These are phyloP conservation scores for Sarcophaga bullata DNA, from an alignment of 1,140 invertebrate species.

Conservation along the genomic window DNA sequence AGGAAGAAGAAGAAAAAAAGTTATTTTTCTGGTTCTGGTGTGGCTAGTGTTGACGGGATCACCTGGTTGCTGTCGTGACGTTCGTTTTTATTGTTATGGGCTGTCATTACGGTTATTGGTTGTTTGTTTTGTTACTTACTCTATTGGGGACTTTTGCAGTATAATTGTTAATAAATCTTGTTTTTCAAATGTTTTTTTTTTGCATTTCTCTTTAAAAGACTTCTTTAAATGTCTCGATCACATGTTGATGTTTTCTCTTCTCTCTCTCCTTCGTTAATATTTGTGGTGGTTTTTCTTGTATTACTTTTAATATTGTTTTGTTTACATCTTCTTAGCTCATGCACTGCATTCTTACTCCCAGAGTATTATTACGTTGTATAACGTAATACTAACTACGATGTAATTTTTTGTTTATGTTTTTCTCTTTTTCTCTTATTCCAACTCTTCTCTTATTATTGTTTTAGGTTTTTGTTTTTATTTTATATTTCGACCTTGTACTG, in stretches of 20 bases:
- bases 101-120: background rate
- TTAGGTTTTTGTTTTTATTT: too few relatives aligned
- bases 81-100: background rate
- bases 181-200: background rate
- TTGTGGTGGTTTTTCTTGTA: background rate
- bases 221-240: background rate
- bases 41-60: conserved; percentile 11
- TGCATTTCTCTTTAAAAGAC: background rate
- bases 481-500: background rate
- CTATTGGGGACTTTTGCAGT: conserved; percentile 21
- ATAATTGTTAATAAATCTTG: conserved; percentile 1
- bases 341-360: background rate
- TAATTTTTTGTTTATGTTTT: conserved; percentile 3
- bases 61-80: too few relatives aligned
- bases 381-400: conserved; percentile 24
- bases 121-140: background rate
- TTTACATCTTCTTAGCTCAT: conserved; percentile 14
- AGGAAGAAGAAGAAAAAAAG: background rate
- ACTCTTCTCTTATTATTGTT: too few relatives aligned
- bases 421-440: too few relatives aligned
- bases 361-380: background rate
- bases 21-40: conserved; percentile 20
- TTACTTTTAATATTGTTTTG: background rate
- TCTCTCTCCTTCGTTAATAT: background rate
- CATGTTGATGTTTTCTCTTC: background rate